Evolutionary conservation across 2,888 invertebrate genomes (phyloP).

Genomic region (Noctua comes): DNA sequence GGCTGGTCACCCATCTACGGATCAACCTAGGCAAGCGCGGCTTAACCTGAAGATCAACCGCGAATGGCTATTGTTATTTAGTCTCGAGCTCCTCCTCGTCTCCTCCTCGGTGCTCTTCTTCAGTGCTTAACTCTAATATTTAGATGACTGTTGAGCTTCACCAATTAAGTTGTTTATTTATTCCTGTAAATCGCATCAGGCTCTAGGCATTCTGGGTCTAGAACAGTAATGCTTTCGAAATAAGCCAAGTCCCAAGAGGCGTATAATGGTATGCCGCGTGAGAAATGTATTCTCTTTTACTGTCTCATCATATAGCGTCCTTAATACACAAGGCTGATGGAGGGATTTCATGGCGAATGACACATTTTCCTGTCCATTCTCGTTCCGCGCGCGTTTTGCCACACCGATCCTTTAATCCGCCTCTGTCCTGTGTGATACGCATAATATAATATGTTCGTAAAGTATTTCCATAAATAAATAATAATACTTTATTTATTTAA

Average conservation of each 20-base stretch:
- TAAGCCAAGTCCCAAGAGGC: conserved; percentile 9
- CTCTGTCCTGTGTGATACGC: conserved; percentile 44
- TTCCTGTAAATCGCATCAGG: background rate
- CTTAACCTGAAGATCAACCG: no score
- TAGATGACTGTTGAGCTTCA: background rate
- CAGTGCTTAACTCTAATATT: background rate
- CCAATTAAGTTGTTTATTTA: background rate
- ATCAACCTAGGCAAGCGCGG: no score
- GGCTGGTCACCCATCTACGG: no score
- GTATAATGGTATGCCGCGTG: background rate
- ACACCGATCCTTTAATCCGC: conserved; percentile 48
- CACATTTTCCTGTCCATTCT: conserved; percentile 57
- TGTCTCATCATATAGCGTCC: conserved; percentile 43
- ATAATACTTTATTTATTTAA: background rate
- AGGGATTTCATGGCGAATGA: conserved; percentile 56
- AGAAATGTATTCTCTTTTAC: conserved; percentile 62
- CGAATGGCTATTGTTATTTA: no score
- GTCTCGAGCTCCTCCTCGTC: no score
- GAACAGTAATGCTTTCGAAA: background rate
- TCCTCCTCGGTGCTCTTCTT: no score
- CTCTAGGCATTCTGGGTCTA: background rate
- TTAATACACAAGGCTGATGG: conserved; percentile 54
- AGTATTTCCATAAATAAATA: conserved; percentile 26
- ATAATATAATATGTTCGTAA: conserved; percentile 19
- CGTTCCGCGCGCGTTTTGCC: conserved; percentile 49